Base-by-base conservation (phyloP, 2,113 vertebrate genomes). In the Epinephelus lanceolatus region DNA sequence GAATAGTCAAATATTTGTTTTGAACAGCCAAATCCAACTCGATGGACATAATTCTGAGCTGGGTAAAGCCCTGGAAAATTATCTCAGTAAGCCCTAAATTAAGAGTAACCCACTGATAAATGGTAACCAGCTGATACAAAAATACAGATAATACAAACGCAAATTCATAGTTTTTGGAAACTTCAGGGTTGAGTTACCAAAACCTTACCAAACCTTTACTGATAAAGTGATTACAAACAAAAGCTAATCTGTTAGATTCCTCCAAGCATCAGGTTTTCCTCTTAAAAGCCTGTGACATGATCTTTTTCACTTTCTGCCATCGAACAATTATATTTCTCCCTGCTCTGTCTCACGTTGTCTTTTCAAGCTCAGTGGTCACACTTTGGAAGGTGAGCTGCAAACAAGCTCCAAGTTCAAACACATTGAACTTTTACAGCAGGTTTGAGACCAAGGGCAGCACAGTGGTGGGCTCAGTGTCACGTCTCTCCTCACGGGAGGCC, bases 341-440 rank as follows among this genome's bases (percentile, higher is more conserved):
- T 12, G 19, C 15, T 23, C 23, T 40, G 21, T 53, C 40, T 47
- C 9, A 30, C 56, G 13, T 56, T 49, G 13, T 19, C 30, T 55
- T 37, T 21, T n/a, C 47, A 25, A 15, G 25, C 49, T 56, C 1
- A 67, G 14, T 6, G 13, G 33, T 69, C 33, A 51, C 21, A 21
- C 42, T 71, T 61, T 71, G n/a, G 71, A 80, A 75, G 12, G n/a
- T 74, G 21, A 65, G 13, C 74, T 30, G 18, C 53, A 21, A 76
- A 66, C 25, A 25, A 52, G 51, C 12, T 45, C 13, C 4, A 23
- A 33, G 42, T 51, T 59, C 42, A 33, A 59, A 65, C 23, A 5
- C 9, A 33, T 37, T 73, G 70, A 53, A 51, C 17, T 45, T 57
- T 59, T 6, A 9, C 13, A 51, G 21, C 15, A 15, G 10, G 69